Conservation (phyloP, 2,888 invertebrate genomes). For the Pandemis heparana region DNA sequence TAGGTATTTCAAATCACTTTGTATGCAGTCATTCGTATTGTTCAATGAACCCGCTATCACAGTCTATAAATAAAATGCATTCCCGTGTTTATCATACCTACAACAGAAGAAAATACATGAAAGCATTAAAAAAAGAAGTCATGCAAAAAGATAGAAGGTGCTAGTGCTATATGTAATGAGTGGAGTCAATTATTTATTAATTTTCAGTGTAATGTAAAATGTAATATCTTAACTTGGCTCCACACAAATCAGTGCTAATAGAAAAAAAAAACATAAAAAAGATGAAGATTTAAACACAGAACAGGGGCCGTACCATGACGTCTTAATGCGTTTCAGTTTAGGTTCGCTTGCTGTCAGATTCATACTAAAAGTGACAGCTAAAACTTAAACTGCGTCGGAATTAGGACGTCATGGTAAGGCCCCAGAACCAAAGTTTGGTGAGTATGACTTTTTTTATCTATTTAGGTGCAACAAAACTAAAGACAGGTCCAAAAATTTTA, state of each 20-base stretch:
- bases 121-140: constrained; percentile 72
- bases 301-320: too few relatives aligned
- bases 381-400: too few relatives aligned
- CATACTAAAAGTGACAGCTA: too few relatives aligned
- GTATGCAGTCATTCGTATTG: constrained; percentile 62
- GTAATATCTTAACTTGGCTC: background rate
- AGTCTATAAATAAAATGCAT: constrained; percentile 81
- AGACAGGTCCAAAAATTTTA: too few relatives aligned
- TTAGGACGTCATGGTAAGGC: too few relatives aligned
- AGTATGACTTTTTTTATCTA: too few relatives aligned
- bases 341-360: too few relatives aligned
- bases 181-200: background rate
- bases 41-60: constrained; percentile 74
- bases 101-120: constrained; percentile 81
- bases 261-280: background rate
- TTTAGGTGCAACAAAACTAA: too few relatives aligned
- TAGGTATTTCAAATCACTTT: constrained; percentile 68
- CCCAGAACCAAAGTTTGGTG: too few relatives aligned
- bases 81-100: constrained; percentile 80
- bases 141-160: constrained; percentile 60
- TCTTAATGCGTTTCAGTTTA: too few relatives aligned
- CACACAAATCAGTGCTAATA: background rate
- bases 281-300: background rate
- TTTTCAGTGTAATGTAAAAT: background rate
- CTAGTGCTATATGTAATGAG: constrained; percentile 14